These are phyloP conservation scores for Cephus runcator DNA, from an alignment of 2,888 invertebrate species.

Conservation along the genomic window DNA sequence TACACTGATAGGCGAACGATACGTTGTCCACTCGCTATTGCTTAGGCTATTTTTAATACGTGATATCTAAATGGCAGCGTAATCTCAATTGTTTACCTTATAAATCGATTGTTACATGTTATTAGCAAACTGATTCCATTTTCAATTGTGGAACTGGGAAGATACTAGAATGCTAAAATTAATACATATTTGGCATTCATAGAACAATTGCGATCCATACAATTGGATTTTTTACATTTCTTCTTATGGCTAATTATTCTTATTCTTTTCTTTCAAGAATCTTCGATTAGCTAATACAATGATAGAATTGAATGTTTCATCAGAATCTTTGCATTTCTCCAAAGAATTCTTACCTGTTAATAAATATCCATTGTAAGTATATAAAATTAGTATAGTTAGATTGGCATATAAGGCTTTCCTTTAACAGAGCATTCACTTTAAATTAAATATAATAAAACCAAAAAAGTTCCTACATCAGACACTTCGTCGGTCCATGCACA, in stretches of 20 bases:
- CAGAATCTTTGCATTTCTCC: neutral
- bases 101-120: neutral
- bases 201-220: neutral
- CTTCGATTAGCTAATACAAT: neutral
- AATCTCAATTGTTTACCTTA: slow-evolving; percentile 1
- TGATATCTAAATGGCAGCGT: neutral
- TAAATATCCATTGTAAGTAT: neutral
- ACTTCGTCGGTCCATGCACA: neutral
- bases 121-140: slow-evolving; percentile 7
- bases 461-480: neutral
- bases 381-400: too few relatives aligned
- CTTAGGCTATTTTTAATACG: too few relatives aligned
- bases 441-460: neutral
- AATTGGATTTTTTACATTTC: neutral
- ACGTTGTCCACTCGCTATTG: neutral
- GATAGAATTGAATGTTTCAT: neutral
- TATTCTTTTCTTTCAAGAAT: neutral
- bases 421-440: neutral
- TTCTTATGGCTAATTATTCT: neutral
- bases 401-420: too few relatives aligned
- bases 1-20: slow-evolving; percentile 17
- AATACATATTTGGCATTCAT: neutral
- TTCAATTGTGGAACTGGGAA: neutral
- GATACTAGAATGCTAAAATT: neutral
- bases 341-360: neutral